These are phyloP conservation scores for Thymallus thymallus DNA, from an alignment of 2,113 vertebrate species.

Conservation along the genomic window DNA sequence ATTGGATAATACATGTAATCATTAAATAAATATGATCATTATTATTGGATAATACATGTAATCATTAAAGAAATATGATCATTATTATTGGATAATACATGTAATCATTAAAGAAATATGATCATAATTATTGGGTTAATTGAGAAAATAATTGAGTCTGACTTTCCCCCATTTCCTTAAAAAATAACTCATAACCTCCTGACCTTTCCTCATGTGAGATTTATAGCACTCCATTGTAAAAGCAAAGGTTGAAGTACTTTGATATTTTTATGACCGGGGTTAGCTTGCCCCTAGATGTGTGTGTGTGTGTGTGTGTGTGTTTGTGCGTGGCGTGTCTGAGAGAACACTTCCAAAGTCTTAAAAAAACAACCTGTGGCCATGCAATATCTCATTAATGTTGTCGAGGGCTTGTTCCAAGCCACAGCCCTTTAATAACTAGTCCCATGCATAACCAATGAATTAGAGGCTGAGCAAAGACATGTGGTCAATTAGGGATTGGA, in stretches of 20 bases:
- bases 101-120: too few relatives aligned
- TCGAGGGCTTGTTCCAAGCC: constrained; percentile 27
- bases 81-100: too few relatives aligned
- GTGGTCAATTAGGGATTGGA: constrained; percentile 41
- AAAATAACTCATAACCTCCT: too few relatives aligned
- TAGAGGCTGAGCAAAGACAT: constrained; percentile 46
- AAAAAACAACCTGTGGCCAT: constrained; percentile 48
- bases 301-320: too few relatives aligned
- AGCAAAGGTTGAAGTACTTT: constrained; percentile 55
- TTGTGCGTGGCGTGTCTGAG: constrained; percentile 4
- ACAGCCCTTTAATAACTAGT: constrained; percentile 34
- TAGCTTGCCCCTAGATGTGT: neutral
- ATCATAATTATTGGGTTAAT: neutral
- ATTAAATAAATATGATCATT: too few relatives aligned
- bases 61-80: too few relatives aligned
- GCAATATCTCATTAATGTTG: constrained; percentile 33
- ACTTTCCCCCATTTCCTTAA: neutral
- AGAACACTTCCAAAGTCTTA: constrained; percentile 24
- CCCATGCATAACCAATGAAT: constrained; percentile 42
- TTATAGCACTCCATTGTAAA: constrained; percentile 47
- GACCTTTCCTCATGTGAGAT: constrained; percentile 45
- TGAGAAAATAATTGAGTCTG: neutral
- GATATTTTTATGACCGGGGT: constrained; percentile 46
- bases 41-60: too few relatives aligned
- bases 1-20: too few relatives aligned